Evolutionary conservation across 1,140 invertebrate genomes (phyloP).

Genomic region (Nasonia vitripennis): DNA sequence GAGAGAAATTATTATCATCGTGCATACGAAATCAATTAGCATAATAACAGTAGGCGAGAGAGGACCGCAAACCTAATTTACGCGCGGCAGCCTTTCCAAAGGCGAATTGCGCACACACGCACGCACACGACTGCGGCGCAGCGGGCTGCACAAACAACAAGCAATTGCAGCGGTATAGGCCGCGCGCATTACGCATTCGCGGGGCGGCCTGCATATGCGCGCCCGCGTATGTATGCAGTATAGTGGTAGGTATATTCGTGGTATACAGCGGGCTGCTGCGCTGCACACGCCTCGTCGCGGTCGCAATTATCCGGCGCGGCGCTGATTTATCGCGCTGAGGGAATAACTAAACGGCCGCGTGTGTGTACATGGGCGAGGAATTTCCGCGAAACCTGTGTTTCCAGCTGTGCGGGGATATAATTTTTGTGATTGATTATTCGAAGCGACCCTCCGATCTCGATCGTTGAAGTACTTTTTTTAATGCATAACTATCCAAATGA

Average conservation of each 20-base stretch:
- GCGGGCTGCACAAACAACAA: too few species aligned
- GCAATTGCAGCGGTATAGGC: background rate
- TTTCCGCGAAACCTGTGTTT: too few species aligned
- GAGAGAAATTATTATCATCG: background rate
- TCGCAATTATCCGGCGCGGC: slow-evolving; percentile 3
- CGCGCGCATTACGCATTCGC: slow-evolving; percentile 28
- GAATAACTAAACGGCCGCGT: background rate
- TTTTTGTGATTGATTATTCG: too few species aligned
- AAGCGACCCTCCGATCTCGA: too few species aligned
- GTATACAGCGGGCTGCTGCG: background rate
- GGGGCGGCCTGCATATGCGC: background rate
- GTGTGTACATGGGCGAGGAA: too few species aligned
- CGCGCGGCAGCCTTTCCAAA: too few species aligned
- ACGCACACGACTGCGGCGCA: too few species aligned
- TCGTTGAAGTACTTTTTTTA: too few species aligned
- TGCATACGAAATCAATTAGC: background rate
- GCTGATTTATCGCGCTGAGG: background rate
- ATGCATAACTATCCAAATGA: too few species aligned
- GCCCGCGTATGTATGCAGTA: background rate
- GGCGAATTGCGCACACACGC: background rate
- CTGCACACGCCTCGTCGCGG: slow-evolving; percentile 1
- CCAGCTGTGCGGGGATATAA: too few species aligned
- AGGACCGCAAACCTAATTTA: background rate
- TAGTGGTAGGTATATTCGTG: background rate
- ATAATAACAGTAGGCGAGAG: too few species aligned